phyloP scores from a whole-genome alignment of 2,888 invertebrate genomes.

The Alsophila aescularia region DNA sequence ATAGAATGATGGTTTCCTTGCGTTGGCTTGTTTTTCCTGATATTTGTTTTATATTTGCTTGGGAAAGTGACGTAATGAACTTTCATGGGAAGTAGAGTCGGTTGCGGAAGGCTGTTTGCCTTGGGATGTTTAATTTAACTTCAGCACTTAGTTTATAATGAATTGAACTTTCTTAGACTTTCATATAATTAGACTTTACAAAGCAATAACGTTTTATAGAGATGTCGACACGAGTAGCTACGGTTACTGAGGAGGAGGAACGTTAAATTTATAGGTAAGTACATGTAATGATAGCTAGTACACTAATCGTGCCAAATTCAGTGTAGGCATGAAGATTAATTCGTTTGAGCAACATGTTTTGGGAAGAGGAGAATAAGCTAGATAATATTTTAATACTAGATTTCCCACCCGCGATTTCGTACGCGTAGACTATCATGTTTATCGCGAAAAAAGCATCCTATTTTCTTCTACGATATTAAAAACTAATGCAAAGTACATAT shows the following conservation, averaged over 20 bases:
- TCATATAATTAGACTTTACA: slow-evolving; percentile 20
- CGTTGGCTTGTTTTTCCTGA: slow-evolving; percentile 28
- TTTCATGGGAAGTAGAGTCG: slow-evolving; percentile 25
- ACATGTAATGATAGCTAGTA: too few species aligned
- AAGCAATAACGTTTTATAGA: slow-evolving; percentile 21
- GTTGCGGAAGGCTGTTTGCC: slow-evolving; percentile 20
- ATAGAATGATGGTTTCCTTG: slow-evolving; percentile 31
- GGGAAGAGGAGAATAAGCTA: too few species aligned
- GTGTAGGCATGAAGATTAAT: too few species aligned
- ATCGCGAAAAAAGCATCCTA: too few species aligned
- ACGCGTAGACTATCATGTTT: too few species aligned
- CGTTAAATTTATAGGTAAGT: neutral
- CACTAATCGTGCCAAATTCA: too few species aligned
- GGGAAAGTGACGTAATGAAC: slow-evolving; percentile 27
- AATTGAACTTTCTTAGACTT: slow-evolving; percentile 23
- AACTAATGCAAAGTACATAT: too few species aligned
- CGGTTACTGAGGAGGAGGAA: neutral
- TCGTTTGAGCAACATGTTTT: too few species aligned
- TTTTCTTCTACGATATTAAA: too few species aligned
- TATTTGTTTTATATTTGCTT: slow-evolving; percentile 30
- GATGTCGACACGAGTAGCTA: slow-evolving; percentile 8
- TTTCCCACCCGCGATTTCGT: too few species aligned
- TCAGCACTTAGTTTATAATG: slow-evolving; percentile 27
- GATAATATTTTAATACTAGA: too few species aligned
- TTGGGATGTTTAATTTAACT: slow-evolving; percentile 26